Evolutionary conservation across 2,797 vertebrate genomes (phyloP), one percentile per base, ranked within the genome.

Genomic region (Rhyacichthys aspro): DNA sequence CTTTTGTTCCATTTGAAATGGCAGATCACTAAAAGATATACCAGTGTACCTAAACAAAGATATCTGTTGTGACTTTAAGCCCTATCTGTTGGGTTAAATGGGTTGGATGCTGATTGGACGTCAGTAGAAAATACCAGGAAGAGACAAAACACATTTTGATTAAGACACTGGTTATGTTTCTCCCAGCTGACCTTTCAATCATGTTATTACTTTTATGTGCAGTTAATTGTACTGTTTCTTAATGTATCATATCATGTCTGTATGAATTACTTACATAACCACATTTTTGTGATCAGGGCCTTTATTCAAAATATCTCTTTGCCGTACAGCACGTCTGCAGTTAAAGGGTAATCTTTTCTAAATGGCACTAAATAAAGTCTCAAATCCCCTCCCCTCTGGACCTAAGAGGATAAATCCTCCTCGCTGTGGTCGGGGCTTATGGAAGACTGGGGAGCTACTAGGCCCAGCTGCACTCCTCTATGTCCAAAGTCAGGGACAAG

Each of bases 401-500:
- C 58, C 48, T 87, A 91, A 91, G 89, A 89, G 89, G 91, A 91
- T 92, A 83, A 92, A 88, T 89, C 78, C 79, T 82, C 67, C 76
- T 77, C 78, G 43, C 73, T 73, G 62, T 77, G 68, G 61, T 43
- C 65, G 63, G 79, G 78, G 86, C 85, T 90, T 89, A 90, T 46
- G 19, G 81, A 71, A 67, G 81, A 70, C 83, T 81, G 87, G 79
- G 69, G 74, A 68, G 74, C 59, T 73, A 74, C 83, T 83, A 84
- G 76, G 69, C 64, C 62, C 63, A 17, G 67, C 34, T 67, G 63
- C 54, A 50, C 55, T 72, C 43, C 6, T 42, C 55, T 53, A 64
- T 67, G 52, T 64, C 59, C 50, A 38, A 37, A 63, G 55, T 50
- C 55, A 11, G 46, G 18, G 37, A 57, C 63, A 63, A 73, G 73